Conservation (phyloP, 2,888 invertebrate species). For the Crocallis elinguaria region DNA sequence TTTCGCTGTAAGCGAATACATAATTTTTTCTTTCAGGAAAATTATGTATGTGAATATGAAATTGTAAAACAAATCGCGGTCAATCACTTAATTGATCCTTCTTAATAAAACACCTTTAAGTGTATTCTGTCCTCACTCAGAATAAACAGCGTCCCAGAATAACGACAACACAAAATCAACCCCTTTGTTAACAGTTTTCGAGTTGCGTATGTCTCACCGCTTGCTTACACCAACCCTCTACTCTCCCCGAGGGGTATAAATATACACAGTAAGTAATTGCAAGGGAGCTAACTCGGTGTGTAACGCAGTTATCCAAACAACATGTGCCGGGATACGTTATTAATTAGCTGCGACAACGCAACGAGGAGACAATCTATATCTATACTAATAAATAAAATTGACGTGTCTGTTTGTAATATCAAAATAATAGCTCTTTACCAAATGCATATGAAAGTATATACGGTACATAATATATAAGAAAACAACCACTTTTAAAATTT, state of each 20-base stretch:
- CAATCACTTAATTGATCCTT: too few relatives aligned
- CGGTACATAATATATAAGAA: too few relatives aligned
- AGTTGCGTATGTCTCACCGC: background rate
- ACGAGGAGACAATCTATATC: too few relatives aligned
- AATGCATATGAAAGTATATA: too few relatives aligned
- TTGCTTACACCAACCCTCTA: background rate
- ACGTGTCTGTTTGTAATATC: too few relatives aligned
- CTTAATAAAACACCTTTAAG: background rate
- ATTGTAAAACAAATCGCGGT: too few relatives aligned
- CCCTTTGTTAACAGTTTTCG: background rate
- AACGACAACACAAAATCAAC: background rate
- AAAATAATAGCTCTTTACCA: too few relatives aligned
- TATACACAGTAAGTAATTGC: conserved; percentile 14
- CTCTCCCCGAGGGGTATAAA: background rate
- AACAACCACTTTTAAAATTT: too few relatives aligned
- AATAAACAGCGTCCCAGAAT: background rate
- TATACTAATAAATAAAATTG: too few relatives aligned
- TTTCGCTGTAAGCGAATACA: too few relatives aligned
- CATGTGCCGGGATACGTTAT: conserved; percentile 9
- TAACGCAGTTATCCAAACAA: conserved; percentile 15
- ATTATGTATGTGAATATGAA: too few relatives aligned
- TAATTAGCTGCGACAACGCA: conserved; percentile 3
- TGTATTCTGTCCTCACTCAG: background rate
- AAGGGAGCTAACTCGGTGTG: conserved; percentile 1
- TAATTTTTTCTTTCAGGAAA: too few relatives aligned